A percentile compares a stretch with the other conserved stretches of the same genome.
Evolutionary conservation across 1,140 invertebrate genomes (phyloP).

Genomic region (Daktulosphaira vitifoliae): DNA sequence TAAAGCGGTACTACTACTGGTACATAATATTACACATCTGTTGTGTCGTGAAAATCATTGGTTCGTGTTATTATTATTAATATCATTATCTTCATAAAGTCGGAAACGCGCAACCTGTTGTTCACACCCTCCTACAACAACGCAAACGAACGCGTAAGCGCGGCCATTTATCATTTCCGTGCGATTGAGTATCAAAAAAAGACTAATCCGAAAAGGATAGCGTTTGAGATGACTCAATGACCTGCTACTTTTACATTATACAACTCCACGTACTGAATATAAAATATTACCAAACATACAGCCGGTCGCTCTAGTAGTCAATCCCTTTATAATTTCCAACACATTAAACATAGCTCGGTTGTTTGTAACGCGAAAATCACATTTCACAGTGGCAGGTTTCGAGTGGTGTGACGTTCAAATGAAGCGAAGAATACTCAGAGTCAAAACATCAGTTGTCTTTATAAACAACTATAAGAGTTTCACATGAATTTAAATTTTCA

Average conservation of each 20-base stretch:
- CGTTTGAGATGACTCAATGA: constrained; percentile 24
- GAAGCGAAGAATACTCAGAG: neutral
- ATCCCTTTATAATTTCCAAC: constrained; percentile 3
- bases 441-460: constrained; percentile 4
- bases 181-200: constrained; percentile 20
- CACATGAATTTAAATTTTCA: too few relatives aligned
- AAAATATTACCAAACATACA: too few relatives aligned
- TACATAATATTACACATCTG: constrained; percentile 26
- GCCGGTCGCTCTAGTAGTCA: too few relatives aligned
- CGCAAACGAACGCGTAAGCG: neutral
- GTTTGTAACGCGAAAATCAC: constrained; percentile 27
- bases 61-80: constrained; percentile 33
- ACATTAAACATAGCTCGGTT: constrained; percentile 1
- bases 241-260: neutral
- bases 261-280: too few relatives aligned
- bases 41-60: constrained; percentile 21
- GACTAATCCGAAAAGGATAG: constrained; percentile 31
- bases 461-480: too few relatives aligned
- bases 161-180: constrained; percentile 31
- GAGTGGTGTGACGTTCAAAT: neutral
- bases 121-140: constrained; percentile 16
- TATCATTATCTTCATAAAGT: constrained; percentile 27
- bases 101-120: constrained; percentile 29
- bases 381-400: constrained; percentile 17
- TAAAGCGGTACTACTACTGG: too few relatives aligned